A percentile compares a stretch with the other conserved stretches of the same genome.
phyloP scores from a whole-genome alignment of 2,113 vertebrate genomes.

The Paraplagusia blochii region DNA sequence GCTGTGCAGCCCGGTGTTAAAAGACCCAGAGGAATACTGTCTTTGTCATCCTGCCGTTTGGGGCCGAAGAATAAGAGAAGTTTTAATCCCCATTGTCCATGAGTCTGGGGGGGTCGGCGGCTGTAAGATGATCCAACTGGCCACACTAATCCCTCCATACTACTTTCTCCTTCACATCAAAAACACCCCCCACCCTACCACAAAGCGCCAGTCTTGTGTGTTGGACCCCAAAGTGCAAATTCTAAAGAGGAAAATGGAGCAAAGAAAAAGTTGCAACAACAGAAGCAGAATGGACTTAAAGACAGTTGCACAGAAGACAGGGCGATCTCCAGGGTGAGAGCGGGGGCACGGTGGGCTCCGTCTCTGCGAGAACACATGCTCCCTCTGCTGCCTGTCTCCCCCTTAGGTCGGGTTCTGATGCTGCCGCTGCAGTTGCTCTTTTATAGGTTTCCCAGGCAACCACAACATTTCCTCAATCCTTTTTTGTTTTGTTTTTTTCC shows the following conservation, averaged over 20 bases:
- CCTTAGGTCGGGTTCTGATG: conserved; percentile 60
- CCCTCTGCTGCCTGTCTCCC: conserved; percentile 57
- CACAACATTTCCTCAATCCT: conserved; percentile 60
- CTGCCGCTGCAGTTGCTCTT: conserved; percentile 74
- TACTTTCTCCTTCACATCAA: conserved; percentile 76
- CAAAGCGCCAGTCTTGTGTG: conserved; percentile 77
- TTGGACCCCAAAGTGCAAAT: conserved; percentile 80
- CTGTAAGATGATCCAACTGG: conserved; percentile 83
- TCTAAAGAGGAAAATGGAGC: conserved; percentile 80
- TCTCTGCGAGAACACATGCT: conserved; percentile 55
- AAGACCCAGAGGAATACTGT: conserved; percentile 84
- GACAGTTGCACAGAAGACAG: conserved; percentile 77
- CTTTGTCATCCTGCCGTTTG: conserved; percentile 82
- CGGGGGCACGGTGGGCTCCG: conserved; percentile 56
- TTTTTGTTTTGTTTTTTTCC: conserved; percentile 31
- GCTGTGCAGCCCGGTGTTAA: conserved; percentile 80
- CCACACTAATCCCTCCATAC: conserved; percentile 81
- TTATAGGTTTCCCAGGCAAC: conserved; percentile 76
- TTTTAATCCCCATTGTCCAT: conserved; percentile 84
- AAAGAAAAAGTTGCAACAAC: conserved; percentile 82
- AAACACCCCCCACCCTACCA: conserved; percentile 72
- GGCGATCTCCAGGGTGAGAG: conserved; percentile 66
- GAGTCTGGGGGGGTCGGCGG: conserved; percentile 76
- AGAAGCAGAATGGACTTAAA: conserved; percentile 76
- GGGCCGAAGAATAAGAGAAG: conserved; percentile 82